A percentile compares a stretch with the other conserved stretches of the same genome.
Evolutionary conservation across 2,113 vertebrate genomes (phyloP).

Genomic region (Osmerus mordax): DNA sequence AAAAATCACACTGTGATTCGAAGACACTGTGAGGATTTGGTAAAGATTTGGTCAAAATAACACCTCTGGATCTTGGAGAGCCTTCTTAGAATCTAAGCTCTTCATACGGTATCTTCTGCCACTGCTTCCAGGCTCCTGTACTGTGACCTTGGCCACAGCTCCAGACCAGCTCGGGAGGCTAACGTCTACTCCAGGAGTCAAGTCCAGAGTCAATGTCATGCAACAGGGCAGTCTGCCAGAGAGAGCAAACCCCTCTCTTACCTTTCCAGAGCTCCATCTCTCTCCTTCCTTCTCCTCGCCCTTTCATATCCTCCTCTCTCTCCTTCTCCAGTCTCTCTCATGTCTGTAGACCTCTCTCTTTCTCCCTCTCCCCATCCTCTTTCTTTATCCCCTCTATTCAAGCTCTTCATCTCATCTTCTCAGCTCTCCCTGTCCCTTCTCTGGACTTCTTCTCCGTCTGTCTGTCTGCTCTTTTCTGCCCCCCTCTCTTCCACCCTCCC

Average conservation of each 20-base stretch:
- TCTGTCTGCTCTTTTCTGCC: background rate
- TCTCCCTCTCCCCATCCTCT: background rate
- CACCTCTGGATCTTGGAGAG: too few species aligned
- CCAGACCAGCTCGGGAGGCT: background rate
- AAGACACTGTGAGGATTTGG: too few species aligned
- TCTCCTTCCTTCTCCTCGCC: background rate
- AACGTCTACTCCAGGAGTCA: slow-evolving; percentile 1
- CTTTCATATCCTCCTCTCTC: background rate
- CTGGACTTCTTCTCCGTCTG: background rate
- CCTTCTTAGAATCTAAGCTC: too few species aligned
- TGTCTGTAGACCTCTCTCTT: background rate
- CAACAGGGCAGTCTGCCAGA: too few species aligned
- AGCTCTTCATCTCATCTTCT: too few species aligned
- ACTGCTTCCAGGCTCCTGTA: background rate
- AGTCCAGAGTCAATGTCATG: slow-evolving; percentile 1
- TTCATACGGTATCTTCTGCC: too few species aligned
- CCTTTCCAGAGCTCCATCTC: background rate
- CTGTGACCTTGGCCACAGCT: slow-evolving; percentile 13
- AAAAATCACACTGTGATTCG: too few species aligned
- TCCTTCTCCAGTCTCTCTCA: background rate
- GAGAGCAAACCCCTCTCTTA: background rate
- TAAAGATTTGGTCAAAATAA: too few species aligned
- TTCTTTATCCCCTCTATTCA: too few species aligned
- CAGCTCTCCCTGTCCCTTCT: too few species aligned
- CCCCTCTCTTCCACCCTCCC: background rate